Base-by-base conservation (phyloP, 2,113 vertebrate genomes). In the Epinephelus cyanopodus region DNA sequence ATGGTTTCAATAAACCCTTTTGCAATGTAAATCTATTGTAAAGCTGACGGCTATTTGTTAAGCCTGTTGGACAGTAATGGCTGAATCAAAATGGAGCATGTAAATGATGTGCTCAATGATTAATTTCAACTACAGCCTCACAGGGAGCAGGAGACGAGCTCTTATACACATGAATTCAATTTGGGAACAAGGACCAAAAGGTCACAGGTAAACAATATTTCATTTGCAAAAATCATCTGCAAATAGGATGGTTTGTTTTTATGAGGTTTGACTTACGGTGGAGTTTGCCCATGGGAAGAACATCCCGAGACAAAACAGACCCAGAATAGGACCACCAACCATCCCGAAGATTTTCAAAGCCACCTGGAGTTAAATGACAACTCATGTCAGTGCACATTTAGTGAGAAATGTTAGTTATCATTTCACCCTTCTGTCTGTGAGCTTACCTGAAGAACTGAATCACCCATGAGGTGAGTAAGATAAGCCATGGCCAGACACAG, bases 261-360 rank as follows among this genome's bases (percentile, higher is more conserved):
- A 69, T 65, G 54, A 45, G 6, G 8, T 47, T 25, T 0, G 19
- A 96, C 98, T 98, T 93, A 99, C 98, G 0, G 64, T 86, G 70
- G 97, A 87, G 91, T 99, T 99, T 87, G 98, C 97, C 12, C 95
- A 97, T 0, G 97, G 97, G 83, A 99, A 98, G 92, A 99, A 99
- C 91, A 99, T 96, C 29, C 98, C 98, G 0, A 99, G 96, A 86
- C 96, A 97, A 91, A 99, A 99, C 69, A 98, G 84, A 25, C 98
- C 98, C 0, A 99, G 95, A 58, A 98, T 93, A 0, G 97, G 98
- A 0, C 97, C 97, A 0, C 98, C 98, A 0, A 99, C 94, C 96
- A 99, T 97, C 77, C 98, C 98, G 0, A 99, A 99, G 92, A 99
- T 98, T 91, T 98, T 99, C 83, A 99, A 83, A 73, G 97, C 97